Evolutionary conservation across 2,797 vertebrate genomes (phyloP), one percentile per base, ranked within the genome.

Genomic region (Enteromius mattozi): DNA sequence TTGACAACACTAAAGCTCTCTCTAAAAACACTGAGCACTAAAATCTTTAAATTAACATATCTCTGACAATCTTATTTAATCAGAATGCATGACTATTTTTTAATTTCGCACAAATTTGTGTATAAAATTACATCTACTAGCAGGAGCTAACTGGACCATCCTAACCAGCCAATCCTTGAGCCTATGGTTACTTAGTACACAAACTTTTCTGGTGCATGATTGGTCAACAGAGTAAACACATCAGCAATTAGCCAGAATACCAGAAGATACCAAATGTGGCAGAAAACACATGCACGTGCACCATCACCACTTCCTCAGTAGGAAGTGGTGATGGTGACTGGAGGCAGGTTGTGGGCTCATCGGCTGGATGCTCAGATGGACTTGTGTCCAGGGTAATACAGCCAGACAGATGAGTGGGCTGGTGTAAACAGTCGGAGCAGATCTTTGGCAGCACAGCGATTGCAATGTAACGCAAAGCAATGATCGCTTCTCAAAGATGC

Each of bases 401-500:
- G 81, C 24, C 74, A 68, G 93, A 93, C 92, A 90, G 91, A 91
- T 91, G 87, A 91, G 92, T 88, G 90, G 92, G 91, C 90, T 80
- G 85, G 90, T 90, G 92, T 92, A 92, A 91, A 91, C 91, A 93
- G 90, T 89, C 91, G 92, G 90, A 92, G 89, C 88, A 83, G 88
- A 92, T 91, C 82, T 87, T 89, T 92, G 89, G 90, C 88, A 87
- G 87, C 65, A 88, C 63, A 85, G 80, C 5, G 45, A 35, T 71
- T 84, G 75, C 65, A 37, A 71, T 68, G 76, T 75, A 80, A 76
- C n/a, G 35, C 82, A 84, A 77, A 77, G 63, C 71, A 70, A 84
- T 77, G 70, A 87, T 77, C 24, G 14, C 66, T 71, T 69, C 72
- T 84, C 78, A 85, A 88, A 86, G 51, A 80, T 35, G 70, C 21